Base-by-base conservation (phyloP, 2,113 vertebrate species). In the Tauraco erythrolophus region DNA sequence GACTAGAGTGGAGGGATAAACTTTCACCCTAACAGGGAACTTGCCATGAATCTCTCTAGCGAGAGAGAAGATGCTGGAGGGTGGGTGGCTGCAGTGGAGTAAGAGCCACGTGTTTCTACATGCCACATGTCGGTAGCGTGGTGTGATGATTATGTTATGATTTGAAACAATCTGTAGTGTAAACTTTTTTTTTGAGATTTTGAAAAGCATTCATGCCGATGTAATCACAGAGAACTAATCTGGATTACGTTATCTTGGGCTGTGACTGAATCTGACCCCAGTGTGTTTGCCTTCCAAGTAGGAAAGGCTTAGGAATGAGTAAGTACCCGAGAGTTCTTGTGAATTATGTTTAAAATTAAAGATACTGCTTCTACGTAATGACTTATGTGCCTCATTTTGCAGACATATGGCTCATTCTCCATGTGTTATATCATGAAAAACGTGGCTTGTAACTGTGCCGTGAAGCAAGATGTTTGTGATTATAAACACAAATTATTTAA, bases 101-200 rank as follows among this genome's bases (percentile, higher is more conserved):
- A 68, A 24, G 48, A 81, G 27, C 31, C 1, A 0, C 0, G 0
- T 77, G 78, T 68, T 93, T 57, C 58, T 72, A 30, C 6, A 0
- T 24, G 48, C 39, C 30, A 51, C 43, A 8, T 30, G 5, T 23
- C 6, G 1, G 45, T 39, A 65, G 33, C 2, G 0, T n/a, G 53
- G 14, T 31, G 7, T 43, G n/a, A n/a, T n/a, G n/a, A n/a, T n/a
- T n/a, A n/a, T n/a, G n/a, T 61, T 68, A 7, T 43, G 46, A 5
- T 46, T 56, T 45, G 64, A 70, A 91, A 74, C 31, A 17, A 31
- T 54, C 41, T 58, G 28, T 16, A 7, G 18, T 28, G 14, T 31
- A 53, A 72, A 18, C 25, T 77, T 87, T 84, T 48, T 45, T 43
- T 83, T 72, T 66, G 39, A 61, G 61, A 45, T 72, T 74, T 56